Evolutionary conservation across 2,888 invertebrate species (phyloP), one percentile per base, ranked within the genome.

Genomic region (Orgyia antiqua): DNA sequence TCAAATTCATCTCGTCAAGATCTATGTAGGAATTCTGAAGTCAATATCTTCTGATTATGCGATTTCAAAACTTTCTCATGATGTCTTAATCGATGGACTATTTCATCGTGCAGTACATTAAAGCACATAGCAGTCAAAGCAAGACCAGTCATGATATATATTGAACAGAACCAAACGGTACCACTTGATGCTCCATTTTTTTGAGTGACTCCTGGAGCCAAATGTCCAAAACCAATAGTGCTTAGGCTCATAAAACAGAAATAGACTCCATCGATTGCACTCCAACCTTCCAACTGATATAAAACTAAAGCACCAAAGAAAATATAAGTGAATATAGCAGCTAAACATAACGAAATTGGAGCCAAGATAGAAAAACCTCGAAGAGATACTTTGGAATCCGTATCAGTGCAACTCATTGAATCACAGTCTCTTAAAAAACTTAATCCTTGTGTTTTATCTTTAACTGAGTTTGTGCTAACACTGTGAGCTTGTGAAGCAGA

Each of bases 211-310:
- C 94, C 94, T 6, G 95, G 94, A 30, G 94, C 90, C 78, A 95
- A 89, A 66, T 95, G 94, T 12, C 95, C 95, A 58, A 96, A 96
- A 7, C 97, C 97, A 59, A 95, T 96, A 10, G 96, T 96, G 56
- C 94, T 96, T 54, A 97, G 88, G 63, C 96, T 95, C 92, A 97
- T 97, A 77, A 98, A 98, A 78, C 97, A 97, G 77, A 97, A 98
- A 77, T 95, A 98, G 56, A 96, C 91, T 32, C 95, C 95, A 64
- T 97, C 97, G 39, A 98, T 88, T 27, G 95, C 90, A 52, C 92
- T 92, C 98, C 98, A 98, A 58, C 94, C 95, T 73, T 98, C 98
- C 72, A 98, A 89, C 48, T 95, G 91, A 62, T 94, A 93, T 46
- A 99, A 90, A 13, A 97, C 91, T 37, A 96, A 88, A 1, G 97